Percentiles rank a stretch among this genome's conserved stretches.
Evolutionary conservation across 53 echinoderm and acorn worm genomes (phyloP).

Genomic region (Apostichopus leukothele): DNA sequence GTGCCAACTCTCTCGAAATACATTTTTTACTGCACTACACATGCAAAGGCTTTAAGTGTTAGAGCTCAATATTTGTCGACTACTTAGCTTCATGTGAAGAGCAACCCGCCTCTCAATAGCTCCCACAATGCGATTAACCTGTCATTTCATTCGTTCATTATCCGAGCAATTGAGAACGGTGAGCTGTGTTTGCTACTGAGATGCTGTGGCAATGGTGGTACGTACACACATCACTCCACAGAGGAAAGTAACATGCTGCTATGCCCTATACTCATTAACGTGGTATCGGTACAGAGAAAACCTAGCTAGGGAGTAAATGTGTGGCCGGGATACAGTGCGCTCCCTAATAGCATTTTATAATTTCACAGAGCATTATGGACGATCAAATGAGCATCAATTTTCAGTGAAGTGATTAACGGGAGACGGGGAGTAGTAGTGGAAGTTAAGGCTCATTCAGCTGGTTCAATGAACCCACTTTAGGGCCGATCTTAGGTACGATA

Average conservation of each 20-base stretch:
- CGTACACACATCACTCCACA: background rate
- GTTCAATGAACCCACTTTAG: slow-evolving; percentile 37
- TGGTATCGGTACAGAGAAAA: background rate
- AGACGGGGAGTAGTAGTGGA: background rate
- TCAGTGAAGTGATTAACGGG: slow-evolving; percentile 17
- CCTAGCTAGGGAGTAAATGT: background rate
- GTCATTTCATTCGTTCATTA: slow-evolving; percentile 22
- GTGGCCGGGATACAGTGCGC: background rate
- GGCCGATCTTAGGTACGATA: background rate
- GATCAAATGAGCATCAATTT: slow-evolving; percentile 40
- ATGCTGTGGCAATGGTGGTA: background rate
- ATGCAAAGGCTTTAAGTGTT: background rate
- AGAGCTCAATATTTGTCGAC: background rate
- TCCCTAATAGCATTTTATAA: background rate
- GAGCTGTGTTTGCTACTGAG: background rate
- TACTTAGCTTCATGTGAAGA: slow-evolving; percentile 18
- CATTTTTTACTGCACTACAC: too few species aligned
- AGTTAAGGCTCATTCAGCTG: background rate
- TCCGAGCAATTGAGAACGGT: slow-evolving; percentile 18
- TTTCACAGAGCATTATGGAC: slow-evolving; percentile 36
- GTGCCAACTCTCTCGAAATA: too few species aligned
- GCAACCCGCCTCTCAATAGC: slow-evolving; percentile 7
- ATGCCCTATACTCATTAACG: background rate
- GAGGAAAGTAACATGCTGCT: background rate
- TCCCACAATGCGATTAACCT: slow-evolving; percentile 1